Percentiles rank a stretch among this genome's conserved stretches.
Evolutionary conservation across 2,797 vertebrate species (phyloP).

Genomic region (Parotocinclus haroldoi): DNA sequence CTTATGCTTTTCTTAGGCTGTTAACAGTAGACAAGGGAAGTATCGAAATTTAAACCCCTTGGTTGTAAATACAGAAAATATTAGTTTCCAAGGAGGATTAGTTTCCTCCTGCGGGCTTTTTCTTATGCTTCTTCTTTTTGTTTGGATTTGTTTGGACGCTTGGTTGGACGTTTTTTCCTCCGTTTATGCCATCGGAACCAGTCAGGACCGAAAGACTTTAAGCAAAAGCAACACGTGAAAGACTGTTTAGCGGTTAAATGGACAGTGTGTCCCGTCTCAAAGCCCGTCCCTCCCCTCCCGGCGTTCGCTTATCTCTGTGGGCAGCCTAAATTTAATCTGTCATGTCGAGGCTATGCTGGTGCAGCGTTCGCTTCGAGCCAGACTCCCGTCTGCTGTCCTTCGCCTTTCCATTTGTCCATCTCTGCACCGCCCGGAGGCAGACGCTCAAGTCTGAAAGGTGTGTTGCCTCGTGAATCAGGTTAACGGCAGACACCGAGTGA

Average conservation of each 20-base stretch:
- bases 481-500: background rate
- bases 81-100: no score
- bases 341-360: slow-evolving; percentile 29
- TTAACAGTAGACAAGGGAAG: no score
- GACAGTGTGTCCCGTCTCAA: slow-evolving; percentile 15
- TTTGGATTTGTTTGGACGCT: no score
- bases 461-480: background rate
- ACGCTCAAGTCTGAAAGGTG: background rate
- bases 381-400: slow-evolving; percentile 30
- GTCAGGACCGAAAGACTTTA: slow-evolving; percentile 7
- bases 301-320: slow-evolving; percentile 22
- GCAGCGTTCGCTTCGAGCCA: slow-evolving; percentile 25
- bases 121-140: no score
- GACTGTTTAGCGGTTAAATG: slow-evolving; percentile 15
- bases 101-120: no score
- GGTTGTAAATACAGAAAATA: no score
- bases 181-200: slow-evolving; percentile 8
- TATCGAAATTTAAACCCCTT: no score
- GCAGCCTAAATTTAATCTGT: slow-evolving; percentile 44
- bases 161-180: no score
- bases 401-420: background rate
- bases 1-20: no score
- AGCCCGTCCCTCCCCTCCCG: background rate
- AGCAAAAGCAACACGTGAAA: background rate
- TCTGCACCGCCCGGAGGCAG: background rate